Base-by-base conservation (phyloP, 1,140 invertebrate genomes). In the Dreissena rostriformis region DNA sequence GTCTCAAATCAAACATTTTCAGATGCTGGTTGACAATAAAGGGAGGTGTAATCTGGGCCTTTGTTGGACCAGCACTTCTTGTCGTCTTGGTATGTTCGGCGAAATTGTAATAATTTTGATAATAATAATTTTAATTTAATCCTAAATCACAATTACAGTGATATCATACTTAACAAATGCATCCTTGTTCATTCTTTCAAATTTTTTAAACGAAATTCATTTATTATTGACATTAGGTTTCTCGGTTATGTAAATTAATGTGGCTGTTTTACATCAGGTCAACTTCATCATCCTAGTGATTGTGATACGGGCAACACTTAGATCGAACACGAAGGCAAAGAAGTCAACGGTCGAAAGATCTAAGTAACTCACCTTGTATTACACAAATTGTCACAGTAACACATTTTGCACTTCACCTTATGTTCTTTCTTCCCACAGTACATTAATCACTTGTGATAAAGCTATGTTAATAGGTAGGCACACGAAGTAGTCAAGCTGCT, bases 281-380 rank as follows among this genome's bases (percentile, higher is more conserved):
- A 90, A 90, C 71, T 53, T 87, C 7, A 72, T 89, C 15, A 86
- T 87, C n/a, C 55, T 89, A 24, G 72, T 61, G 0, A 39, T 84
- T 49, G 89, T 90, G 7, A 61, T 89, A 12, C 79, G 82, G 39
- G 39, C 55, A 11, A 82, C 73, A 70, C 65, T 82, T 12, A n/a
- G 22, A 52, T 65, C 57, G 7, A n/a, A 24, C 22, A 22, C 79
- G 17, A 52, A 73, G 24, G 52, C 26, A 26, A 72, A 19, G 17
- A 82, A 73, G 52, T 63, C 49, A 29, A 26, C 15, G n/a, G 24
- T 15, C 26, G 79, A 82, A n/a, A 82, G 73, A 65, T 22, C 71
- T 1, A 82, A 57, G 79, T 82, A 82, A 72, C 2, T 76, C 51
- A 19, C 8, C n/a, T 5, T 68, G 19, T 19, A 26, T 22, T n/a